Conservation (phyloP, 1,140 invertebrate species). For the Paralvinella palmiformis region DNA sequence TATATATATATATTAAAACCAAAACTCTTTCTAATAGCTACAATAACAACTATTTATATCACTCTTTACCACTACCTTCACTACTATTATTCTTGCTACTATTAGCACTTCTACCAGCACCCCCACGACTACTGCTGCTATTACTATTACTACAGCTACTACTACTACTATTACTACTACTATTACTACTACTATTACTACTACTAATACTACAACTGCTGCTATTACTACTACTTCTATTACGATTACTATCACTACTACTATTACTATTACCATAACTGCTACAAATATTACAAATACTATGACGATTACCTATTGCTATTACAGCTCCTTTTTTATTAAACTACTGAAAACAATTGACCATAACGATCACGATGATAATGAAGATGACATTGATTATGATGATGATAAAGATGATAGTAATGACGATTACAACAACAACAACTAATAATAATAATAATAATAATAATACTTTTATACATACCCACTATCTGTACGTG, state of each 20-base stretch:
- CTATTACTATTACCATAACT: conserved; percentile 13
- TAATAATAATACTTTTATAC: too few species aligned
- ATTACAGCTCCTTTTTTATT: too few species aligned
- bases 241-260: conserved; percentile 14
- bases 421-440: too few species aligned
- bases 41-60: too few species aligned
- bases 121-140: conserved; percentile 1
- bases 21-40: too few species aligned
- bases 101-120: conserved; percentile 1
- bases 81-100: conserved; percentile 7
- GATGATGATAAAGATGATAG: too few species aligned
- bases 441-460: too few species aligned
- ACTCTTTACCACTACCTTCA: background rate
- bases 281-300: conserved; percentile 13
- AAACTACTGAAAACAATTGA: too few species aligned
- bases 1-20: too few species aligned
- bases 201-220: conserved; percentile 11
- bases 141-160: conserved; percentile 17
- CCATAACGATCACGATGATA: too few species aligned
- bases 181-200: conserved; percentile 14
- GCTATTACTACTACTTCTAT: conserved; percentile 12
- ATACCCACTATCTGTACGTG: too few species aligned
- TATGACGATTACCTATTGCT: conserved; percentile 13
- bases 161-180: conserved; percentile 15
- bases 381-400: too few species aligned